Evolutionary conservation across 1,140 invertebrate genomes (phyloP), one percentile per base, ranked within the genome.

Genomic region (Cotesia typhae): DNA sequence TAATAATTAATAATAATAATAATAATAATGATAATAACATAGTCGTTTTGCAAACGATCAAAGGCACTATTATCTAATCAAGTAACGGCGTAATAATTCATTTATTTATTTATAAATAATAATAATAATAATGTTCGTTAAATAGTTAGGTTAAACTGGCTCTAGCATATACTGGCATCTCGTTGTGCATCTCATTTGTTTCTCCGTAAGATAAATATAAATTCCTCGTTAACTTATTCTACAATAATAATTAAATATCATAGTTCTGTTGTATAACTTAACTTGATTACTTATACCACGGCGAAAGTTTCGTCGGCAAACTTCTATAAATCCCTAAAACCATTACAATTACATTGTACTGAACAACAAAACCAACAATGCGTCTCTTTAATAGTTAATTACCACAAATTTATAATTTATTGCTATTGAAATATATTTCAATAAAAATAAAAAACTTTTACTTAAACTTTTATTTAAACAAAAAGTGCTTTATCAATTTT

Each of bases 11-110:
- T 28, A 71, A 63, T 55, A 66, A 67, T 71, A 28, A 28, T 47
- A 47, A 47, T 47, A 7, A 47, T 47, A 10, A 47, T 28, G 68
- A 63, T 55, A 28, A 63, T 55, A 28, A 28, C 53, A 55, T 37
- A n/a, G 47, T 66, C 70, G 73, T 71, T 74, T 74, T 75, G 76
- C 59, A 57, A 68, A 76, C 82, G 80, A 82, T 75, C 71, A 38
- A 85, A 85, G 84, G 84, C 84, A 85, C 84, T 84, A 84, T 83
- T 80, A 73, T 77, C 82, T 83, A 83, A 76, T 59, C 70, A 74
- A 81, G 79, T 57, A 73, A 75, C 68, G 35, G 59, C 66, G 52
- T 71, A 75, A 75, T 72, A 75, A 75, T 73, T 64, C 66, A 73
- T 65, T 61, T 66, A 68, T 12, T 67, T 70, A 41, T 41, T 41